Evolutionary conservation across 2,797 vertebrate genomes (phyloP).

Genomic region (Helicolenus hilgendorfi): DNA sequence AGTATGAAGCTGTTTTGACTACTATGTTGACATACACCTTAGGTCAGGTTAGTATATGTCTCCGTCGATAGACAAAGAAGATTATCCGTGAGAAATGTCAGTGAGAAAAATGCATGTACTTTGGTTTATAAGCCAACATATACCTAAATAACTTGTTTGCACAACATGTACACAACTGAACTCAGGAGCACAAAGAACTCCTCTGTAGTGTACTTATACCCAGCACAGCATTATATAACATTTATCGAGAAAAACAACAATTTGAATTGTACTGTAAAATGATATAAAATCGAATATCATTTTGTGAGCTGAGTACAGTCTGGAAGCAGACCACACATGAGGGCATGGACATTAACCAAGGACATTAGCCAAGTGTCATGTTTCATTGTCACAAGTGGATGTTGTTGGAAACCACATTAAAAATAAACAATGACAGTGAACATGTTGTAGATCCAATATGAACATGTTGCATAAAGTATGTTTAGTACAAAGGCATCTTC

Average conservation of each 20-base stretch:
- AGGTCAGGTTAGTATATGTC: not conserved
- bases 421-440: not conserved
- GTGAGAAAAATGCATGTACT: not conserved
- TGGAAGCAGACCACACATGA: not conserved
- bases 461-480: not conserved
- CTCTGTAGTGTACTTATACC: not conserved
- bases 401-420: not conserved
- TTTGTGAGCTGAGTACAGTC: not conserved
- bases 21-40: not conserved
- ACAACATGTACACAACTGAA: not conserved
- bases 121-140: not conserved
- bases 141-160: no score
- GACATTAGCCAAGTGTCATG: not conserved
- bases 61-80: not conserved
- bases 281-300: not conserved
- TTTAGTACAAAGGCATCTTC: not conserved
- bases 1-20: constrained; percentile 20
- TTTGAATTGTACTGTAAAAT: not conserved
- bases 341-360: not conserved
- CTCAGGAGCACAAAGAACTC: not conserved
- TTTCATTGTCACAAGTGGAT: not conserved
- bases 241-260: not conserved
- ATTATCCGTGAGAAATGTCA: not conserved
- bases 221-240: not conserved
- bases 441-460: not conserved